Percentiles rank a stretch among this genome's conserved stretches.
Evolutionary conservation across 2,113 vertebrate genomes (phyloP).

Genomic region (Campylomormyrus numenius): DNA sequence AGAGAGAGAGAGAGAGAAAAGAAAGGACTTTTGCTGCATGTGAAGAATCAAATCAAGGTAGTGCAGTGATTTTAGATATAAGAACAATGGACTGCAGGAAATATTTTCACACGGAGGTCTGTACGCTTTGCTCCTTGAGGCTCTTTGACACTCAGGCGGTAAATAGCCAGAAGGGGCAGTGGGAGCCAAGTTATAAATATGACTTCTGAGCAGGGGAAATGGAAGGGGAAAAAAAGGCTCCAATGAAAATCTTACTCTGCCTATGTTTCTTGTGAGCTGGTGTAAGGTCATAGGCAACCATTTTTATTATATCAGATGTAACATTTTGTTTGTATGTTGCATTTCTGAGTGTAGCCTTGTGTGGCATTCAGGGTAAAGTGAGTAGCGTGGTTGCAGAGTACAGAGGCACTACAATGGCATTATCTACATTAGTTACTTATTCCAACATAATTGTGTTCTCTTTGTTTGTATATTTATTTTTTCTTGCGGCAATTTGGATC

Average conservation of each 20-base stretch:
- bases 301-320: background rate
- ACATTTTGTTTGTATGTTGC: background rate
- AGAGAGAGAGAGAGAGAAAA: background rate
- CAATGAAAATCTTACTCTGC: background rate
- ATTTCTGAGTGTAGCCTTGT: background rate
- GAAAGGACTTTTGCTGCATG: background rate
- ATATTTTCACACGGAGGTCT: background rate
- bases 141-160: background rate
- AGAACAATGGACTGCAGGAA: background rate
- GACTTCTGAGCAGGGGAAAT: background rate
- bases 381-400: background rate
- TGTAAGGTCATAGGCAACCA: background rate
- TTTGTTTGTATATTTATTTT: background rate
- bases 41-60: background rate
- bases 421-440: background rate
- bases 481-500: background rate
- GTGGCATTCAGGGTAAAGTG: background rate
- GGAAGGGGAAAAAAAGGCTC: background rate
- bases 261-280: background rate
- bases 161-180: background rate
- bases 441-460: background rate
- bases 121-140: background rate
- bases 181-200: background rate
- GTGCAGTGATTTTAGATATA: background rate
- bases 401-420: background rate